phyloP scores from a whole-genome alignment of 2,797 vertebrate species.

The Coracias cyanogaster region DNA sequence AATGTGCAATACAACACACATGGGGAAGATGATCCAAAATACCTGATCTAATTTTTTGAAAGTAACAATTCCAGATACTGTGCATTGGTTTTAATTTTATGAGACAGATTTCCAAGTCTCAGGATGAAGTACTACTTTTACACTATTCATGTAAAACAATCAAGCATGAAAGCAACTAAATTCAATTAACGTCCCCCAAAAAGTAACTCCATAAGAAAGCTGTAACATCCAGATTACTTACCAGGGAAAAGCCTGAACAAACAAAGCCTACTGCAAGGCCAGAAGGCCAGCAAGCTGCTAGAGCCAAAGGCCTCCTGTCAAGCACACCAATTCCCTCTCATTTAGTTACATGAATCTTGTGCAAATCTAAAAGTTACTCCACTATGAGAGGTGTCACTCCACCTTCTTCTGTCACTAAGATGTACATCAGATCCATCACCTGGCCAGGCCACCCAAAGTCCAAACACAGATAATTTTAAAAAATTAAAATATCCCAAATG shows the following conservation, averaged over 20 bases:
- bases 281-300: slow-evolving; percentile 7
- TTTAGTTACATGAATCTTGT: not conserved
- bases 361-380: not conserved
- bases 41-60: not conserved
- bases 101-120: not conserved
- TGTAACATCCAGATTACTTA: not conserved
- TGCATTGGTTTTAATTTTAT: not conserved
- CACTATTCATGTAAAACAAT: not conserved
- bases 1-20: not conserved
- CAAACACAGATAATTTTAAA: accelerated
- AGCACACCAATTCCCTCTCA: not conserved
- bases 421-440: not conserved
- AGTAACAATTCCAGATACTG: not conserved
- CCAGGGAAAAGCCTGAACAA: slow-evolving; percentile 31
- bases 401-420: not conserved
- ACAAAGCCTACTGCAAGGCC: not conserved
- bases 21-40: not conserved
- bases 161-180: not conserved
- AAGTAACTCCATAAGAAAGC: not conserved
- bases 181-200: not conserved
- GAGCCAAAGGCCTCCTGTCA: not conserved
- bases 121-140: not conserved
- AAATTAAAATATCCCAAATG: not conserved
- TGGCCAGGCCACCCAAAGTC: not conserved
- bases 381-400: not conserved